phyloP scores from a whole-genome alignment of 2,797 vertebrate genomes.

The Phrynocephalus forsythii region DNA sequence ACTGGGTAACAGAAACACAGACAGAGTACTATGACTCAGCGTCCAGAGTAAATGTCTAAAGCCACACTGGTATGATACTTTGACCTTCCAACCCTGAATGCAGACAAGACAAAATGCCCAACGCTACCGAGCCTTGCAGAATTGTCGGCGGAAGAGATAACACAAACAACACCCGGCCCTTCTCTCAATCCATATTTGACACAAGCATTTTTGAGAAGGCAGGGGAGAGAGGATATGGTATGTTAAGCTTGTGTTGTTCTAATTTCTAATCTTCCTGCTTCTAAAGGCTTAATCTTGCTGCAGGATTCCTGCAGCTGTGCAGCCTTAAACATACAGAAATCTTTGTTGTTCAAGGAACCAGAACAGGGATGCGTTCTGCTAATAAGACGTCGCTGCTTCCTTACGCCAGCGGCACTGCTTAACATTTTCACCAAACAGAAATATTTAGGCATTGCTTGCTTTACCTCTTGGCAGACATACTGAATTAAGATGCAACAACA shows the following conservation, averaged over 20 bases:
- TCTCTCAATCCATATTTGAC: background rate
- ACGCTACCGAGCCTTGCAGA: background rate
- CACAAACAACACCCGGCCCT: background rate
- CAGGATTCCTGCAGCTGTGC: conserved; percentile 6
- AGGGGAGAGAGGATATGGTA: background rate
- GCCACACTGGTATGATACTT: too few species aligned
- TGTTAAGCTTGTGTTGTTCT: conserved; percentile 22
- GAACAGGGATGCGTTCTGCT: background rate
- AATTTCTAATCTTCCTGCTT: conserved; percentile 12
- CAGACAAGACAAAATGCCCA: background rate
- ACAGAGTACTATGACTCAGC: background rate
- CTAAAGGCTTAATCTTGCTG: conserved; percentile 4
- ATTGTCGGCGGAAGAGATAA: background rate
- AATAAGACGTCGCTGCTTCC: conserved; percentile 4
- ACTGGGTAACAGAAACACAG: conserved; percentile 17
- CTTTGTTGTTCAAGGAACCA: conserved; percentile 14
- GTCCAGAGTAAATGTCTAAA: background rate
- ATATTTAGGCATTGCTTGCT: background rate
- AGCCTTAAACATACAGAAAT: background rate
- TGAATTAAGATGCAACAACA: background rate
- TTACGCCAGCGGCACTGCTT: background rate
- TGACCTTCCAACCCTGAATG: background rate
- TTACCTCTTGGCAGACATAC: background rate
- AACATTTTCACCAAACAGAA: background rate
- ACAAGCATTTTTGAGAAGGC: background rate